Conservation (phyloP, 1,140 invertebrate species). For the Bombus superbus region DNA sequence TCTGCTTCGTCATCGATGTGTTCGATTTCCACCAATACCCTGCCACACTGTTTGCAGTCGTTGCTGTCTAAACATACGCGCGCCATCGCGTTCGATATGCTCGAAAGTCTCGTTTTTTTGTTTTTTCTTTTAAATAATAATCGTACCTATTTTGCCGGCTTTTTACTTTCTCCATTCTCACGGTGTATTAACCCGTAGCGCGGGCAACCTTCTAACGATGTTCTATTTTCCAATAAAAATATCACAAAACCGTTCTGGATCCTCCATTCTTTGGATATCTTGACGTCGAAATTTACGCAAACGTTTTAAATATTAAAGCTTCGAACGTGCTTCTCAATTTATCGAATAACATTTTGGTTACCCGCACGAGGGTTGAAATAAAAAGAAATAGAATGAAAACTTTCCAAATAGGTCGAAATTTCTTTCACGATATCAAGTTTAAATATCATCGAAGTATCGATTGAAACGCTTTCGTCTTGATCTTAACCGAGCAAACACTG, state of each 20-base stretch:
- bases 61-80: constrained; percentile 90
- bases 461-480: not conserved
- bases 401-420: not conserved
- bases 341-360: no score
- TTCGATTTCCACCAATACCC: constrained; percentile 94
- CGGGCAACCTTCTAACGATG: not conserved
- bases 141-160: no score
- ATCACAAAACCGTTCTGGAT: not conserved
- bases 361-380: not conserved
- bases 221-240: not conserved
- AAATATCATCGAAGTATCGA: not conserved
- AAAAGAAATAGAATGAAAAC: not conserved
- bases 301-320: no score
- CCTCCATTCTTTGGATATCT: not conserved
- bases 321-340: no score
- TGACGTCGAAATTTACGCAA: no score
- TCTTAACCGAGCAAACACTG: not conserved
- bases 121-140: not conserved
- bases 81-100: constrained; percentile 45
- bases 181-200: not conserved
- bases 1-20: constrained; percentile 97
- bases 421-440: no score
- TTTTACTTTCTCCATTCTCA: no score
- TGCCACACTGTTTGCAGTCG: constrained; percentile 96
- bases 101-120: constrained; percentile 41